A percentile compares a stretch with the other conserved stretches of the same genome.
Evolutionary conservation across 2,888 invertebrate genomes (phyloP).

Genomic region (Thysanoteuthis rhombus): DNA sequence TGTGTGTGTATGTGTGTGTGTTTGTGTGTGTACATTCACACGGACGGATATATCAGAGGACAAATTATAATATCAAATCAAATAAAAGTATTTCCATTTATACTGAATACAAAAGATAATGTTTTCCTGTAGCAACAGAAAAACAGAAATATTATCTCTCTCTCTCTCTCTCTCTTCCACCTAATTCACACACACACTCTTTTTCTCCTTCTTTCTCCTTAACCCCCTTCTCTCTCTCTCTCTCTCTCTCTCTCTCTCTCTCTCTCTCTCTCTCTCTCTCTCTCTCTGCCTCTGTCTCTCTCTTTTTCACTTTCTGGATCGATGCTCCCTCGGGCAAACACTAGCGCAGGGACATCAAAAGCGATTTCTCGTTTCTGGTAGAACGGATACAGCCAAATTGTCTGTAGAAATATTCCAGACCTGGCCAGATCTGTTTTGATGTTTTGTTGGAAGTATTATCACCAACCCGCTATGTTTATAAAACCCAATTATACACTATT

Average conservation of each 20-base stretch:
- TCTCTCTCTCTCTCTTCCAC: not conserved
- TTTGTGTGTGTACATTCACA: not conserved
- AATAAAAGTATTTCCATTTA: too few species aligned
- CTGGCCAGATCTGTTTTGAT: conserved; percentile 12
- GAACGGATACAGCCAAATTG: not conserved
- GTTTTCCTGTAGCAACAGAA: too few species aligned
- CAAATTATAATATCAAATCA: too few species aligned
- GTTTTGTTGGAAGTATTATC: not conserved
- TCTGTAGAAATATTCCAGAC: not conserved
- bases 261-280: too few species aligned
- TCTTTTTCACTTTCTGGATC: not conserved
- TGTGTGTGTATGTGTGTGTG: not conserved
- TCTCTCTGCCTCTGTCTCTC: not conserved
- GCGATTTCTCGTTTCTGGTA: not conserved
- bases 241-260: not conserved
- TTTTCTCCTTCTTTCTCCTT: not conserved
- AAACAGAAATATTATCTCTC: not conserved
- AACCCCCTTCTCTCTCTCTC: not conserved
- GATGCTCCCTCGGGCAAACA: not conserved
- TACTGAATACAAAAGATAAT: too few species aligned
- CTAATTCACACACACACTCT: not conserved
- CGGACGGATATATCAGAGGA: not conserved
- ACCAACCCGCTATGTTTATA: not conserved
- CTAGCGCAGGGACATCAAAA: not conserved
- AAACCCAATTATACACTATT: not conserved